Percentiles rank a stretch among this genome's conserved stretches.
Evolutionary conservation across 1,140 invertebrate genomes (phyloP).

Genomic region (Ptiloglossa arizonensis): DNA sequence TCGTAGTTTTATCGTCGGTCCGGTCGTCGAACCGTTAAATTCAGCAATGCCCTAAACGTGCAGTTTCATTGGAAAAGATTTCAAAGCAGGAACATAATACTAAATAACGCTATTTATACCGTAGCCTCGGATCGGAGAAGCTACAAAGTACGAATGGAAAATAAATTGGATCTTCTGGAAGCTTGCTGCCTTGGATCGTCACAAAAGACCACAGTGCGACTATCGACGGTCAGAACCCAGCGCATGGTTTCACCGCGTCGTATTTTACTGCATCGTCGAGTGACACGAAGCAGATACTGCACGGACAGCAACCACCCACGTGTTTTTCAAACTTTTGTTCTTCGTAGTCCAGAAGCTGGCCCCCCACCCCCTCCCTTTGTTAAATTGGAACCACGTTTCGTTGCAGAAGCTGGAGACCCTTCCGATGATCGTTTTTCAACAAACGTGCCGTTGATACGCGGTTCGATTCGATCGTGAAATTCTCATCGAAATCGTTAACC

Average conservation of each 20-base stretch:
- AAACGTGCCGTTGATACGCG: not conserved
- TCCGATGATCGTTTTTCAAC: not conserved
- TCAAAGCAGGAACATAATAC: too few species aligned
- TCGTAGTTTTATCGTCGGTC: too few species aligned
- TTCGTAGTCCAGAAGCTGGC: not conserved
- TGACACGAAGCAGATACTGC: constrained; percentile 73
- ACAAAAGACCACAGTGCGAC: not conserved
- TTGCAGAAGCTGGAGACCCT: not conserved
- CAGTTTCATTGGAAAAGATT: too few species aligned
- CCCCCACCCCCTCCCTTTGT: too few species aligned
- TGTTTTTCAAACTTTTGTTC: constrained; percentile 13
- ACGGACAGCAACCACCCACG: constrained; percentile 65
- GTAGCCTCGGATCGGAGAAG: too few species aligned
- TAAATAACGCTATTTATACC: too few species aligned
- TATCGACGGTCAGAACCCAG: not conserved
- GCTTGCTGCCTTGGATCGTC: too few species aligned
- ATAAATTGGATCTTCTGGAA: too few species aligned
- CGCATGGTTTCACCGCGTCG: not conserved
- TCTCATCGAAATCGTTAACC: constrained; percentile 31
- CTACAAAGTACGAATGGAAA: too few species aligned
- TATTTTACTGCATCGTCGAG: constrained; percentile 55
- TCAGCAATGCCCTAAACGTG: too few species aligned
- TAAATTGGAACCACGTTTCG: not conserved
- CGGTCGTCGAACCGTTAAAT: too few species aligned
- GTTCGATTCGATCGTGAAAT: constrained; percentile 11